Percentiles rank a stretch among this genome's conserved stretches.
phyloP scores from a whole-genome alignment of 2,888 invertebrate species.

The Sarcophaga variegata region DNA sequence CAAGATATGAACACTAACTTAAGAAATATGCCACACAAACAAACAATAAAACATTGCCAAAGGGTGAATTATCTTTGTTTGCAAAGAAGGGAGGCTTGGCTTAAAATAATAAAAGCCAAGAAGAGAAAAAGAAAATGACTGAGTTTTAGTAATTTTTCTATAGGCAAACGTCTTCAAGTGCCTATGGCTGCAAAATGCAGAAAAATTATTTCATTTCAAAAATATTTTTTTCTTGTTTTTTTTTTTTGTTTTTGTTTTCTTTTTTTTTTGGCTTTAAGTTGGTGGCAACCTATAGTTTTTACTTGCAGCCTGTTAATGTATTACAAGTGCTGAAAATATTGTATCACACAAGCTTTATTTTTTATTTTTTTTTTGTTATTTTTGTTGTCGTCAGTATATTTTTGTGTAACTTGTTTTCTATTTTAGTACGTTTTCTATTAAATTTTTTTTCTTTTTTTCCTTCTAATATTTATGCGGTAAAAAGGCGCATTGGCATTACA shows the following conservation, averaged over 20 bases:
- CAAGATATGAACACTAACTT: slow-evolving; percentile 32
- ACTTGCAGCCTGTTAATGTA: background rate
- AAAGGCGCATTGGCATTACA: no score
- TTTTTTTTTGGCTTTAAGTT: background rate
- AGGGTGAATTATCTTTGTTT: slow-evolving; percentile 35
- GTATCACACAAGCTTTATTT: background rate
- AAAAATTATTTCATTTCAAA: background rate
- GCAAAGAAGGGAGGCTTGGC: slow-evolving; percentile 21
- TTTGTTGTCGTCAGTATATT: background rate
- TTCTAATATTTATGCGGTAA: no score
- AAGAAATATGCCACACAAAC: slow-evolving; percentile 18
- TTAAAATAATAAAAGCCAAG: slow-evolving; percentile 1
- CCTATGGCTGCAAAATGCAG: background rate
- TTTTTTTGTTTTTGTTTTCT: background rate
- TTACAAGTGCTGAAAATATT: background rate
- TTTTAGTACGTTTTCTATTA: background rate
- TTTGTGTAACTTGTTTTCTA: background rate
- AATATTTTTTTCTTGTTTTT: background rate
- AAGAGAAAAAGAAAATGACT: slow-evolving; percentile 26
- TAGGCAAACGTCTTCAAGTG: slow-evolving; percentile 28
- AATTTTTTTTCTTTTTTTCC: no score
- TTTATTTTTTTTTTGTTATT: no score
- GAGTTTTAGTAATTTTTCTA: slow-evolving; percentile 7
- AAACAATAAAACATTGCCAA: slow-evolving; percentile 53
- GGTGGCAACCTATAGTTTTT: background rate